phyloP scores from a whole-genome alignment of 2,888 invertebrate species.

The Polylopha cassiicola region DNA sequence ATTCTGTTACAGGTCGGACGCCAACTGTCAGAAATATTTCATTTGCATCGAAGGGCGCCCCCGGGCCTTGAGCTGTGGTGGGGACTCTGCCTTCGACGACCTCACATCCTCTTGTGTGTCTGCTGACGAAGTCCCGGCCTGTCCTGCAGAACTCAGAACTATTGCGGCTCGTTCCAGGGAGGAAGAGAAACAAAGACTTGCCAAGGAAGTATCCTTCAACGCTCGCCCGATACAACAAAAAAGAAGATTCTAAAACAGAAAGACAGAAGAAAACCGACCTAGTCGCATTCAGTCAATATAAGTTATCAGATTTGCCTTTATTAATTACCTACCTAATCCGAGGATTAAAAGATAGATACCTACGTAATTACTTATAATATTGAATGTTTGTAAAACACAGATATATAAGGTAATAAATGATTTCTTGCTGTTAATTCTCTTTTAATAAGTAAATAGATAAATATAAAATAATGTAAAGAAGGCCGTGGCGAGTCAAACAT shows the following conservation, averaged over 20 bases:
- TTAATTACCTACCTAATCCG: background rate
- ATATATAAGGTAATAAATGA: too few species aligned
- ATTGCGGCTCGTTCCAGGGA: constrained; percentile 48
- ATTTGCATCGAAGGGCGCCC: constrained; percentile 86
- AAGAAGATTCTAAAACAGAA: constrained; percentile 23
- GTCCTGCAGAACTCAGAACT: constrained; percentile 68
- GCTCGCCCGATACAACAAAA: constrained; percentile 25
- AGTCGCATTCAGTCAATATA: constrained; percentile 12
- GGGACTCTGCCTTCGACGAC: constrained; percentile 87
- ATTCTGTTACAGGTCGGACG: constrained; percentile 67
- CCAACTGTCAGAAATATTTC: constrained; percentile 87
- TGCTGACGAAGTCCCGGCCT: constrained; percentile 86
- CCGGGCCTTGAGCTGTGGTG: constrained; percentile 85
- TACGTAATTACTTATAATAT: too few species aligned
- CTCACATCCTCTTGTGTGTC: constrained; percentile 84
- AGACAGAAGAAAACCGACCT: background rate
- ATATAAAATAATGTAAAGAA: too few species aligned
- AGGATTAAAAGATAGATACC: too few species aligned
- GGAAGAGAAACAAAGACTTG: constrained; percentile 44
- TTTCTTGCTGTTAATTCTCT: too few species aligned
- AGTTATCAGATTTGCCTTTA: constrained; percentile 1
- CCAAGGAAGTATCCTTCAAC: constrained; percentile 46
- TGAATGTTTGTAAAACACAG: too few species aligned
- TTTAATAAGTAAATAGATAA: too few species aligned
- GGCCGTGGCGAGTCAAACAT: too few species aligned